Base-by-base conservation (phyloP, 2,113 vertebrate species). In the Petaurus breviceps region DNA sequence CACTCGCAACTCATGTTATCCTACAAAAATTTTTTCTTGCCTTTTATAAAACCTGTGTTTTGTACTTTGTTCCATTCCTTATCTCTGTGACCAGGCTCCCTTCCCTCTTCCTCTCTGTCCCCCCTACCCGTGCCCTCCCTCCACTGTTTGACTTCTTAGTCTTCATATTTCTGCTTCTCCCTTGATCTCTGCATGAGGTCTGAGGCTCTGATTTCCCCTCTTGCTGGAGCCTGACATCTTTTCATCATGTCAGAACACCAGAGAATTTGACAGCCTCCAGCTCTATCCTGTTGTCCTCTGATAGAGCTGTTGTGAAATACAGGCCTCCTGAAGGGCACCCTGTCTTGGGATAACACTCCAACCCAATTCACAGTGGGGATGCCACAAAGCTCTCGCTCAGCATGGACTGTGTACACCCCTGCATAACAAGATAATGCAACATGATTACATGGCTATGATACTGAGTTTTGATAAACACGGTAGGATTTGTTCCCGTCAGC, bases 111-210 rank as follows among this genome's bases (percentile, higher is more conserved):
- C 4, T 19, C 26, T 55, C n/a, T 61, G 49, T 28, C 77, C n/a
- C 54, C 49, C 93, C 93, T 50, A 51, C 93, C 92, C 92, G 23
- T 53, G 50, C 93, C 51, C 12, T 9, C 8, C 10, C 12, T 90
- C 89, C 89, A 90, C 90, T 68, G 51, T 53, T 95, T 94, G 96
- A n/a, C 93, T 97, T 97, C 93, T 95, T 55, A 94, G 91, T 51
- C n/a, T 96, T 90, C 10, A 6, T 8, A 37, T 92, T 90, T 95
- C 92, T 94, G 84, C 49, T 77, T 90, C 57, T 92, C 25, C 52
- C 37, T 94, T 90, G 46, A 95, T 97, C 96, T 97, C 96, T 54
- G 49, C 93, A 90, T 96, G 97, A 96, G 94, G 68, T 51, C 19
- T 0, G 31, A 37, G 57, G 28, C 96, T 97, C 95, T 0, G 37